These are phyloP conservation scores for Porphyrio hochstetteri DNA, from an alignment of 2,113 vertebrate genomes.

Conservation along the genomic window DNA sequence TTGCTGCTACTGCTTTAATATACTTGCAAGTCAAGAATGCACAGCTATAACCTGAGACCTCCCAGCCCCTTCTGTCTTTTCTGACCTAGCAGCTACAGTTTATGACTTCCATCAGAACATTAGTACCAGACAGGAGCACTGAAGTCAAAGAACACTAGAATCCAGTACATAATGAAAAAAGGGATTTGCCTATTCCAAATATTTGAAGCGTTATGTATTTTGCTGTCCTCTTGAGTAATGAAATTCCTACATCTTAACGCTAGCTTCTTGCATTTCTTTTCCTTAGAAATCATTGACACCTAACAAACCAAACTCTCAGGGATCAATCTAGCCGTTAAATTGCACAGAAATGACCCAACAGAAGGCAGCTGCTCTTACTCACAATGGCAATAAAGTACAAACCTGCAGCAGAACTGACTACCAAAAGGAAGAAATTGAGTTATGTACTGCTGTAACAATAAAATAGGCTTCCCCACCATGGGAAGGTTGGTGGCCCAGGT, in stretches of 20 bases:
- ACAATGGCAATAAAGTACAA: background rate
- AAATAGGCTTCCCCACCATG: background rate
- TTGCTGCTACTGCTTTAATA: background rate
- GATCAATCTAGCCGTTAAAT: background rate
- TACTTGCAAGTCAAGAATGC: background rate
- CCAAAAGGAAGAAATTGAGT: background rate
- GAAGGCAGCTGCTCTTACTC: background rate
- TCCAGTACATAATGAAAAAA: background rate
- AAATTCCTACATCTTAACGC: background rate
- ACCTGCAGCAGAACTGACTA: background rate
- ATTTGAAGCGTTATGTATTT: background rate
- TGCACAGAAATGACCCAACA: background rate
- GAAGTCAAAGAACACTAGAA: background rate
- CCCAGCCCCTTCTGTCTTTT: background rate
- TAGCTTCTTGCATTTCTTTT: background rate
- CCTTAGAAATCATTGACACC: background rate
- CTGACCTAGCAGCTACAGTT: background rate
- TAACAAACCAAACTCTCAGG: background rate
- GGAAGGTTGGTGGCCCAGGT: background rate
- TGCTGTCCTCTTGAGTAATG: background rate
- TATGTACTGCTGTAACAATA: background rate
- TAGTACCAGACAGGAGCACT: background rate
- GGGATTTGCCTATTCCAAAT: background rate
- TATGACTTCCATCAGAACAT: background rate
- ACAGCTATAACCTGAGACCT: background rate